A percentile compares a stretch with the other conserved stretches of the same genome.
Conservation (phyloP, 2,888 invertebrate genomes). For the Anticlea derivata region DNA sequence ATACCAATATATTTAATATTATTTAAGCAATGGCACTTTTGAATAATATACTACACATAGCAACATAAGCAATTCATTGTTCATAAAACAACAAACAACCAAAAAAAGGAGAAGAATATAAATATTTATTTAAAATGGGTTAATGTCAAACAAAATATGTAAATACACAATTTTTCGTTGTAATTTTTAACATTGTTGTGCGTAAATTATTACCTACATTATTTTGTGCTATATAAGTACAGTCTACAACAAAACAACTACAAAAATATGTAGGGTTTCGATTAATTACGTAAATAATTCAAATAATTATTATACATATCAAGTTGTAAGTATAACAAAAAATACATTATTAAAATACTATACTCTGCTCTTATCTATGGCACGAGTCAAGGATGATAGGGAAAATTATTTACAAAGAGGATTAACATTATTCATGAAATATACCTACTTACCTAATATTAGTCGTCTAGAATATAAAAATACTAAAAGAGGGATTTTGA, state of each 20-base stretch:
- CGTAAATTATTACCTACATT: no score
- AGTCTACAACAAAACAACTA: no score
- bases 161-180: constrained; percentile 3
- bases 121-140: no score
- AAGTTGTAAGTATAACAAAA: background rate
- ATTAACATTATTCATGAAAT: background rate
- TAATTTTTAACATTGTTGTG: no score
- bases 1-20: constrained; percentile 22
- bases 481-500: constrained; percentile 45
- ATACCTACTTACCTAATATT: constrained; percentile 10
- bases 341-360: constrained; percentile 18
- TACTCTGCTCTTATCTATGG: constrained; percentile 58
- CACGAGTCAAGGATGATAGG: constrained; percentile 58
- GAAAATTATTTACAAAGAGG: constrained; percentile 58
- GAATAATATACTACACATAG: constrained; percentile 53
- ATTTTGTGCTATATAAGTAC: background rate
- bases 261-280: no score
- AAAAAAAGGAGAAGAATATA: no score
- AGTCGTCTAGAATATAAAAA: constrained; percentile 29
- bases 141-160: no score
- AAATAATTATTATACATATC: no score
- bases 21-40: constrained; percentile 69
- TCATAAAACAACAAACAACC: no score
- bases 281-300: no score
- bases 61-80: constrained; percentile 69